Evolutionary conservation across 1,140 invertebrate genomes (phyloP).

Genomic region (Adoxophyes honmai): DNA sequence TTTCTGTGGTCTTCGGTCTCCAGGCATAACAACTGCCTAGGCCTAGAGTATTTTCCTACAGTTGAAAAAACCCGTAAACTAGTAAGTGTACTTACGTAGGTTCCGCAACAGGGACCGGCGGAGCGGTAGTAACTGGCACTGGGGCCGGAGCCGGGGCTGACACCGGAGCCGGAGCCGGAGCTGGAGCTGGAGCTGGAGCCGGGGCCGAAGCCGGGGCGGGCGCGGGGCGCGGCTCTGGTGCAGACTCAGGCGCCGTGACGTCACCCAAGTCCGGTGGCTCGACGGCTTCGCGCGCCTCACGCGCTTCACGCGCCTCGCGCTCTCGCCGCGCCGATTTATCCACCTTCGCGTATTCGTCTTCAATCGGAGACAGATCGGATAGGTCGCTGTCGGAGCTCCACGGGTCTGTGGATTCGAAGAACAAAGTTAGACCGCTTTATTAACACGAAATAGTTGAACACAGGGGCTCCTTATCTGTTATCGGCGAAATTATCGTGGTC

Average conservation of each 20-base stretch:
- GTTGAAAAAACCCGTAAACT: no score
- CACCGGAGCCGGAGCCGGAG: neutral
- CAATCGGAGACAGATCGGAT: conserved; percentile 63
- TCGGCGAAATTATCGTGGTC: no score
- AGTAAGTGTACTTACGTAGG: conserved; percentile 39
- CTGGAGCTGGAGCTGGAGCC: neutral
- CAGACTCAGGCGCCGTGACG: conserved; percentile 40
- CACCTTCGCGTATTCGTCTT: conserved; percentile 68
- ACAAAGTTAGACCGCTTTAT: neutral
- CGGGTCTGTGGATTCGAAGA: conserved; percentile 58
- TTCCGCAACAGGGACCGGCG: conserved; percentile 20
- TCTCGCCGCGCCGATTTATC: conserved; percentile 54
- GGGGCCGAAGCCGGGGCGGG: no score
- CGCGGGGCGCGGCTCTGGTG: no score
- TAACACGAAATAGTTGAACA: no score
- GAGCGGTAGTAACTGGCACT: neutral
- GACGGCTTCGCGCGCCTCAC: no score
- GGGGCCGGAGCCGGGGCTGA: conserved; percentile 18
- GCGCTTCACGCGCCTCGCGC: conserved; percentile 32
- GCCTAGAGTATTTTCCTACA: no score
- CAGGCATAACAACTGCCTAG: no score
- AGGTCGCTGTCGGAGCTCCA: conserved; percentile 71
- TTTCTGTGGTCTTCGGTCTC: no score
- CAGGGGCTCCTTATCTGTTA: no score
- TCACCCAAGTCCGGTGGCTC: conserved; percentile 56